Evolutionary conservation across 2,113 vertebrate species (phyloP), one percentile per base, ranked within the genome.

Genomic region (Ophthalmolycus amberensis): DNA sequence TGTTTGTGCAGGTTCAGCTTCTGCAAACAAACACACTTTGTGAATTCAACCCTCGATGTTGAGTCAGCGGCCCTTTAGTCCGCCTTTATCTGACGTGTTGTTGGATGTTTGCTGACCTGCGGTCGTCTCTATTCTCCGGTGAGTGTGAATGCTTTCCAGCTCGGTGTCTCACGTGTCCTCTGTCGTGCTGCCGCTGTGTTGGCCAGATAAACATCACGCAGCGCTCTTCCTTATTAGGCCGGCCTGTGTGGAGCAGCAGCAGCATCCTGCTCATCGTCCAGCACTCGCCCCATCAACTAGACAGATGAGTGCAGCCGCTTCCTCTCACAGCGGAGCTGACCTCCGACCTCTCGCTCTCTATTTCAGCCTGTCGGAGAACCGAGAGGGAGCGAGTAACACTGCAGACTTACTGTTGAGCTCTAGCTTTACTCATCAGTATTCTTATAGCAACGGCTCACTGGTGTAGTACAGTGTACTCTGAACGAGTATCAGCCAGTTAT

Each of bases 181-280:
- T 71, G 72, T 77, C n/a, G 9, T 32, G 58, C 38, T 65, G 65
- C 38, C 37, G 62, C 3, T 18, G 69, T 4, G 32, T 38, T 1
- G 32, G 27, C 15, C 83, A 29, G 83, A 87, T 90, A 90, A 90
- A 91, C 90, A 91, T 44, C 80, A 59, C 9, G 44, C 60, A 0
- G 60, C 80, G 64, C 71, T 77, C 82, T 75, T 89, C 90, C 90
- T 82, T 91, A 87, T 91, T 77, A 78, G 90, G 90, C 64, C 67
- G 56, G 63, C 46, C 5, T 2, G 54, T 20, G 22, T 56, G 14
- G 50, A 25, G 78, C 77, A 27, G 75, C 80, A 25, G 68, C 48
- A 3, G 76, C 46, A 18, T 16, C 67, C 85, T 89, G 89, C 71
- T 82, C 71, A 42, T 50, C 32, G 46, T 84, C 80, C 0, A 11